These are phyloP conservation scores for Conomelus anceps DNA, from an alignment of 2,888 invertebrate species.

Conservation along the genomic window DNA sequence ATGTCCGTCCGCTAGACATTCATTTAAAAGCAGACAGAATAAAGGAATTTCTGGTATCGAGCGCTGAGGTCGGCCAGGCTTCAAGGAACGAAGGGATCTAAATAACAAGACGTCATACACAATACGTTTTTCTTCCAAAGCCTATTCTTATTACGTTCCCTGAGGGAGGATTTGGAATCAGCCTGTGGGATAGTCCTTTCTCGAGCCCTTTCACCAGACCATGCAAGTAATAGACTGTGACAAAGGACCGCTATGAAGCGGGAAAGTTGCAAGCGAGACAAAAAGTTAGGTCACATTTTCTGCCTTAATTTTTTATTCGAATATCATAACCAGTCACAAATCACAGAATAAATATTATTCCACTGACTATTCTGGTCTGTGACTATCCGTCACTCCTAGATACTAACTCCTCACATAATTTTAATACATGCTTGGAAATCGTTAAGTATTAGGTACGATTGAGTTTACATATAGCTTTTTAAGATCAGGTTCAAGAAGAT, in stretches of 20 bases:
- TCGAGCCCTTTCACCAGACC: background rate
- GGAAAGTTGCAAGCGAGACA: background rate
- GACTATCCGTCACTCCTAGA: background rate
- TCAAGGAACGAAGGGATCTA: background rate
- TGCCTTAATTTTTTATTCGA: background rate
- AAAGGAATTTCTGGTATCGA: background rate
- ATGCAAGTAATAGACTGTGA: background rate
- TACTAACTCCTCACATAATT: background rate
- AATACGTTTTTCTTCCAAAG: background rate
- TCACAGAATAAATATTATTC: background rate
- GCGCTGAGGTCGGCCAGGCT: background rate
- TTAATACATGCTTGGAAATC: too few relatives aligned
- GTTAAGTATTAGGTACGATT: too few relatives aligned
- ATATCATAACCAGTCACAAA: background rate
- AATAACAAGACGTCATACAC: background rate
- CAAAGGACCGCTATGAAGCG: background rate
- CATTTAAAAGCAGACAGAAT: background rate
- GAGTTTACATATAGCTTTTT: too few relatives aligned
- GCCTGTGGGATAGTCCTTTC: background rate
- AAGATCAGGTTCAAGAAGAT: too few relatives aligned
- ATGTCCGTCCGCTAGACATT: background rate
- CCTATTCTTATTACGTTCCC: background rate
- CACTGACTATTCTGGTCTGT: background rate
- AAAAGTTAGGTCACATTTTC: background rate
- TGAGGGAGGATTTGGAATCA: background rate